Percentiles rank a stretch among this genome's conserved stretches.
These are phyloP conservation scores for Lepilemur septentrionalis DNA, from an alignment of 2,797 vertebrate species.

Conservation along the genomic window DNA sequence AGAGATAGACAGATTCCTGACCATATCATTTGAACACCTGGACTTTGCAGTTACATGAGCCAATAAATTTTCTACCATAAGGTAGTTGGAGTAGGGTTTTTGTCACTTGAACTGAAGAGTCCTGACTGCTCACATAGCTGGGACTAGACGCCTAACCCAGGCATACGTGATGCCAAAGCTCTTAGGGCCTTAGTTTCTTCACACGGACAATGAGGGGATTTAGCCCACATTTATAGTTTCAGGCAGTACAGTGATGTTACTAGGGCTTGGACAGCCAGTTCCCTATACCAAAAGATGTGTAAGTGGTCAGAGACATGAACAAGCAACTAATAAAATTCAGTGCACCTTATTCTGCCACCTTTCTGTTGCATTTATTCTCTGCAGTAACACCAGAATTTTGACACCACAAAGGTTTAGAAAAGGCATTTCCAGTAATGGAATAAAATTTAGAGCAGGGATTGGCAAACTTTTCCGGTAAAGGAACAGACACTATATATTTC, in stretches of 20 bases:
- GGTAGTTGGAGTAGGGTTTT: neutral
- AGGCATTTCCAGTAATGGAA: slow-evolving; percentile 16
- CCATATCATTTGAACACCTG: slow-evolving; percentile 28
- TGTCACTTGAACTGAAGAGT: neutral
- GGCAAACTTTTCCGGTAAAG: neutral
- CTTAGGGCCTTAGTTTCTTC: neutral
- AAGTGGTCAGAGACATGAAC: neutral
- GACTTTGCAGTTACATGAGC: slow-evolving; percentile 4
- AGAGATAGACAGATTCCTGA: slow-evolving; percentile 43
- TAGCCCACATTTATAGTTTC: neutral
- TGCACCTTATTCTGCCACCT: neutral
- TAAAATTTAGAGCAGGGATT: neutral
- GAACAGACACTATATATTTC: neutral
- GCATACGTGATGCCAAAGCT: neutral
- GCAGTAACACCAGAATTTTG: neutral
- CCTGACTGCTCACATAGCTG: neutral
- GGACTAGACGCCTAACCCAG: neutral
- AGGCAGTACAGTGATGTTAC: neutral
- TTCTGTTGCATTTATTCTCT: neutral
- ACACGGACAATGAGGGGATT: neutral
- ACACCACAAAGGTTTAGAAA: neutral
- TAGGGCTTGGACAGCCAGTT: neutral
- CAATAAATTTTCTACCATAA: neutral
- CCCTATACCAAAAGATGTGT: neutral
- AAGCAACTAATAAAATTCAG: neutral